Evolutionary conservation across 2,888 invertebrate species (phyloP), one percentile per base, ranked within the genome.

Genomic region (Geotrupes spiniger): DNA sequence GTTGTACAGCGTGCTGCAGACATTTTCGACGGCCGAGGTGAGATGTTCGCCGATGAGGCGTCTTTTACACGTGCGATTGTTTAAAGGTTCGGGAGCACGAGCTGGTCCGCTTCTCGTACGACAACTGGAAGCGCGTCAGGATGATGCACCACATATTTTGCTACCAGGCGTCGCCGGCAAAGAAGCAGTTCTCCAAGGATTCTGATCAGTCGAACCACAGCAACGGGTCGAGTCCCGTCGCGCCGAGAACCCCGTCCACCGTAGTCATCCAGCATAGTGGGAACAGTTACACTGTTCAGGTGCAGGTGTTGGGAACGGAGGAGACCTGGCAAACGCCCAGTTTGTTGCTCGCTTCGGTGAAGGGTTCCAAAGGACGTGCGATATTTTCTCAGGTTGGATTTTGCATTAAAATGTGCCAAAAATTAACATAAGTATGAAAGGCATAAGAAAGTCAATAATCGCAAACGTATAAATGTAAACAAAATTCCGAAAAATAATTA

Each of bases 81-180:
- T 64, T 68, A 2, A 62, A 85, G 85, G 83, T 89, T 27, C 82
- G 89, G 15, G 89, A 89, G 72, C 86, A 87, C 65, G 90, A 91
- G 70, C 74, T 91, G 40, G 91, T 90, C 1, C 83, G 87, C 58
- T 91, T 91, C 67, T 85, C 87, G 1, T 91, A 89, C 60, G 88
- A 86, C 53, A 83, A 85, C 68, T 91, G 91, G 90, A 84, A 86
- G 64, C 82, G 86, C 3, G 87, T 90, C 0, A 84, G 84, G 66
- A 85, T 91, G 85, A 87, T 91, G 79, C 91, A 91, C 71, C 89
- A 91, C 63, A 87, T 91, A 54, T 90, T 91, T 69, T 91, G 91
- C 65, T 91, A 91, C 66, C 90, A 91, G 70, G 89, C 89, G 0
- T 89, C 89, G 1, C 90, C 91, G 0, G 84, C 88, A 1, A 85